Conservation (phyloP, 2,888 invertebrate species). For the Drosophila neutralis region DNA sequence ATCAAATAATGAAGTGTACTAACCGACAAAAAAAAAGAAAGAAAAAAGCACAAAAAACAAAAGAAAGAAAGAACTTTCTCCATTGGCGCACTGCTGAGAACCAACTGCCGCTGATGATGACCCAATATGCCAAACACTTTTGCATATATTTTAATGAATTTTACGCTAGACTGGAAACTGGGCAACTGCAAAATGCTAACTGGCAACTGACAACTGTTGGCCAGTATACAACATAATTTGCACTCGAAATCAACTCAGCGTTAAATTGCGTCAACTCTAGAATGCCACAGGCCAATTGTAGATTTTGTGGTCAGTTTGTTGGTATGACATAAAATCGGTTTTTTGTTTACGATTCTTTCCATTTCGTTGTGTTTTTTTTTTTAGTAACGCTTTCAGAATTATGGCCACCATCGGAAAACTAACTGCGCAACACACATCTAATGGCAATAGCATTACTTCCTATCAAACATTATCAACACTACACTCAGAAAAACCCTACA, state of each 20-base stretch:
- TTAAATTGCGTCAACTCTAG: conserved; percentile 72
- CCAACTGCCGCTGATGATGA: conserved; percentile 49
- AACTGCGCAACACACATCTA: conserved; percentile 38
- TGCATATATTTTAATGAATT: conserved; percentile 78
- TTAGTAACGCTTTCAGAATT: conserved; percentile 26
- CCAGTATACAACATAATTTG: conserved; percentile 66
- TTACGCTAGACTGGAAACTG: conserved; percentile 57
- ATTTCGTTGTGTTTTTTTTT: neutral
- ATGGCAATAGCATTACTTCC: conserved; percentile 34
- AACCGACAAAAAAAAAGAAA: conserved; percentile 48
- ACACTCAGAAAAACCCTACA: neutral
- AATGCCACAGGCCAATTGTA: conserved; percentile 26
- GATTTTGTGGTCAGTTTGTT: conserved; percentile 38
- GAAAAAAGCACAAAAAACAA: conserved; percentile 36
- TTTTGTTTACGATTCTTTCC: conserved; percentile 18
- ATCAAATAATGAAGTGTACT: conserved; percentile 78
- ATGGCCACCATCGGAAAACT: conserved; percentile 31
- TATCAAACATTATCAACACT: conserved; percentile 11
- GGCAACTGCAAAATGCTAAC: conserved; percentile 13
- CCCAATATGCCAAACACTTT: conserved; percentile 73
- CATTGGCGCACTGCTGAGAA: conserved; percentile 36
- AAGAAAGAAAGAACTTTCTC: conserved; percentile 78
- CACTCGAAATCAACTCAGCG: conserved; percentile 63
- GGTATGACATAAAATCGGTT: conserved; percentile 50
- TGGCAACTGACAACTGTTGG: conserved; percentile 23